Conservation (phyloP, 2,797 vertebrate species). For the Kryptolebias ocellatus region DNA sequence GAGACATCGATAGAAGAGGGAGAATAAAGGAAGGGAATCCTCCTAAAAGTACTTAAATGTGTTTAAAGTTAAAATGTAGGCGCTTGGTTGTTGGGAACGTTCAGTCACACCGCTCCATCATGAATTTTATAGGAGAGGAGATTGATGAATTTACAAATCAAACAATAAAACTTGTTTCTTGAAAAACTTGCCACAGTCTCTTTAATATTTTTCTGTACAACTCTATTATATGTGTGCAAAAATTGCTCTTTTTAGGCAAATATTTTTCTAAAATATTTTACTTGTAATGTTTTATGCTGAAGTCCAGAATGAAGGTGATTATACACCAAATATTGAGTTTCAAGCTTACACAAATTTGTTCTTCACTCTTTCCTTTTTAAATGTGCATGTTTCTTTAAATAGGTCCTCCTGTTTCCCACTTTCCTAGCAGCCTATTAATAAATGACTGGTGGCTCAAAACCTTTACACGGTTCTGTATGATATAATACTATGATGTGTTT, state of each 20-base stretch:
- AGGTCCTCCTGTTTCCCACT: neutral
- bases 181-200: neutral
- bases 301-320: neutral
- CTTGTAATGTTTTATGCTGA: neutral
- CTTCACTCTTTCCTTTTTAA: neutral
- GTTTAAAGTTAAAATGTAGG: constrained; percentile 23
- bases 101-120: constrained; percentile 9
- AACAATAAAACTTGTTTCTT: constrained; percentile 41
- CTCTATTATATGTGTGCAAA: neutral
- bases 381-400: neutral
- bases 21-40: constrained; percentile 38
- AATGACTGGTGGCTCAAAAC: neutral
- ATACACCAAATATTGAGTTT: neutral
- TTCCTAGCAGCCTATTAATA: neutral
- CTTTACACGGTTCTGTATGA: neutral
- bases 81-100: neutral
- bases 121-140: constrained; percentile 28
- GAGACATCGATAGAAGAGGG: constrained; percentile 68
- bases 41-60: neutral
- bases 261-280: too few species aligned
- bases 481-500: too few species aligned
- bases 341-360: neutral
- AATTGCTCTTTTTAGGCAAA: too few species aligned
- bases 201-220: neutral
- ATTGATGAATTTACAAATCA: constrained; percentile 34